Evolutionary conservation across 2,113 vertebrate species (phyloP), one percentile per base, ranked within the genome.

Genomic region (Callithrix jacchus): DNA sequence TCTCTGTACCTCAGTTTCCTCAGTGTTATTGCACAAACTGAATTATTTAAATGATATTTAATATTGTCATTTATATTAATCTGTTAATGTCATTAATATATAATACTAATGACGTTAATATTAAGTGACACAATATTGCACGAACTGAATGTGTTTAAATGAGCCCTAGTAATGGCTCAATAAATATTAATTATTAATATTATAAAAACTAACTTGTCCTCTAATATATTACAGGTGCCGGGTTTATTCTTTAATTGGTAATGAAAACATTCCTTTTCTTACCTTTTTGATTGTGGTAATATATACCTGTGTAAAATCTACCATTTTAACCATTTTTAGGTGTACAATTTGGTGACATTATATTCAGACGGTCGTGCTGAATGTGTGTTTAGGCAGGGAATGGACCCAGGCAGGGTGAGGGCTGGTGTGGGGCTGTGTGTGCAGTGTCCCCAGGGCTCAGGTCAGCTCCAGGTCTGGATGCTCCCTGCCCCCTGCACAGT

Each of bases 1-100:
- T 94, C 74, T 80, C 58, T 42, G 27, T 86, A n/a, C 45, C 45
- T 89, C 54, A n/a, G 47, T 80, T n/a, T 95, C 64, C 30, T 94
- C 58, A 61, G 27, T 13, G 61, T 88, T 47, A 30, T 56, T 37
- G 61, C 1, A 45, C 13, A 10, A 23, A 70, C 25, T n/a, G 42
- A 71, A 45, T 40, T 49, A 49, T 49, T 83, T 92, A 58, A 87
- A 37, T 17, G 27, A 91, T 27, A 64, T 64, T 32, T 64, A 30
- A 64, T 30, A 14, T 64, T 64, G 12, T 30, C 16, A 52, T 52
- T 52, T 52, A 17, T 52, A 6, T 52, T 52, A 52, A 52, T 52
- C 52, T 52, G 16, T 52, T 52, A 52, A 52, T 17, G 52, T 18
- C 27, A 64, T 30, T 30, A 30, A 64, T 64, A 64, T 64, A 17